Evolutionary conservation across 2,888 invertebrate genomes (phyloP), one percentile per base, ranked within the genome.

Genomic region (Xanthia togata): DNA sequence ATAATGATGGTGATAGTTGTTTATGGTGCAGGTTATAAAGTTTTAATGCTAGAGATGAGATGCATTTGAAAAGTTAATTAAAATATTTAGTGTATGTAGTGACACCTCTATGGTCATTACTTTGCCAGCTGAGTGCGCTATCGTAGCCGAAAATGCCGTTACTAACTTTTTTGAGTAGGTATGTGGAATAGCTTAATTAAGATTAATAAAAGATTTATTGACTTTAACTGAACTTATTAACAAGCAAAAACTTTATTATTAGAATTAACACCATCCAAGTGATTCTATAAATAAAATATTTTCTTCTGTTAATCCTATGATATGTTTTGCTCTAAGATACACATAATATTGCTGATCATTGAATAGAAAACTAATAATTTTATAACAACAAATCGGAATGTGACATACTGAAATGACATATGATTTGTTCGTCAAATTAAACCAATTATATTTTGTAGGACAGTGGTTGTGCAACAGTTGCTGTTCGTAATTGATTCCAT

Each of bases 361-460:
- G 8, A 50, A 64, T 35, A 57, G 41, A 47, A 57, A 63, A 69
- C 14, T 35, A 35, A 60, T 47, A 67, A 64, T 35, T 82, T 72
- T 82, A 62, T 38, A 65, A 72, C 53, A 69, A 59, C 70, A 59
- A 68, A 47, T 62, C 50, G 55, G 82, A 72, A 78, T 78, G 20
- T 86, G 57, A 71, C 86, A 70, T 53, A 83, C 70, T 79, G 72
- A 70, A 79, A 74, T 84, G 84, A 84, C 78, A 78, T 55, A 74
- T 77, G 53, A 76, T 76, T 79, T 69, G 76, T 77, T 62, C 69
- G 76, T 79, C 68, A 73, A 64, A 84, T 90, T 81, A 83, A 78
- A 83, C 69, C 87, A 90, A 89, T 89, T 88, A 85, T 86, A 87
- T 83, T 89, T 85, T 83, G 73, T 86, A 63, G 84, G 83, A 55